Evolutionary conservation across 1,140 invertebrate species (phyloP).

Genomic region (Diorhabda elongata): DNA sequence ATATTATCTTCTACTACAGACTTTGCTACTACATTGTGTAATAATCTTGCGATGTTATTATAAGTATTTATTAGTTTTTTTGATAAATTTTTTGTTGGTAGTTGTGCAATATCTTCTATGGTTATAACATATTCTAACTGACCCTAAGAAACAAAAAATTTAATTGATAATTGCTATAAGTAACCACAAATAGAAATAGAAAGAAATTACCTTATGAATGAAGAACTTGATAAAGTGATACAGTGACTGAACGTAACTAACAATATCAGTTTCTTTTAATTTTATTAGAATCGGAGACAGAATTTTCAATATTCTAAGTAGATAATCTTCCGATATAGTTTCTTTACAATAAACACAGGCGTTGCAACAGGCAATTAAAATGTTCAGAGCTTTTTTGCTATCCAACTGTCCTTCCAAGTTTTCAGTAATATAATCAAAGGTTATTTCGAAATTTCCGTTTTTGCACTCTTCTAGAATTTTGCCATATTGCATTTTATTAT

Average conservation of each 20-base stretch:
- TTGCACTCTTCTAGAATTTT: conserved; percentile 7
- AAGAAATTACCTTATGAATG: conserved; percentile 7
- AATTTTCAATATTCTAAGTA: conserved; percentile 4
- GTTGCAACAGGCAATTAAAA: conserved; percentile 3
- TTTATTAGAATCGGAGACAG: conserved; percentile 5
- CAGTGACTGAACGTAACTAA: conserved; percentile 9
- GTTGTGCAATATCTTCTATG: conserved; percentile 13
- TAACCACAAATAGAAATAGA: neutral
- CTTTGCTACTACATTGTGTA: conserved; percentile 12
- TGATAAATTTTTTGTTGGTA: conserved; percentile 5
- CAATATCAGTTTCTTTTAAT: conserved; percentile 8
- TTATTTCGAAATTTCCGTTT: conserved; percentile 10
- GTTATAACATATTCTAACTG: neutral
- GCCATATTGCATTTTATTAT: neutral
- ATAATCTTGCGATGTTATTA: conserved; percentile 1
- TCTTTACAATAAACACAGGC: neutral
- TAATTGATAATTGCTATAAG: neutral
- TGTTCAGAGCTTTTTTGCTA: conserved; percentile 5
- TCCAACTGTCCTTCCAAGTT: neutral
- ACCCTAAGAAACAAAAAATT: conserved; percentile 11
- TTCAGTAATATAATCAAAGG: neutral
- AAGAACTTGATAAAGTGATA: conserved; percentile 11
- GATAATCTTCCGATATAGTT: conserved; percentile 3
- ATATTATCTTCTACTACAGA: neutral
- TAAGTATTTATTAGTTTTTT: conserved; percentile 8